Evolutionary conservation across 2,797 vertebrate genomes (phyloP).

Genomic region (Sphenopsis melanotis): DNA sequence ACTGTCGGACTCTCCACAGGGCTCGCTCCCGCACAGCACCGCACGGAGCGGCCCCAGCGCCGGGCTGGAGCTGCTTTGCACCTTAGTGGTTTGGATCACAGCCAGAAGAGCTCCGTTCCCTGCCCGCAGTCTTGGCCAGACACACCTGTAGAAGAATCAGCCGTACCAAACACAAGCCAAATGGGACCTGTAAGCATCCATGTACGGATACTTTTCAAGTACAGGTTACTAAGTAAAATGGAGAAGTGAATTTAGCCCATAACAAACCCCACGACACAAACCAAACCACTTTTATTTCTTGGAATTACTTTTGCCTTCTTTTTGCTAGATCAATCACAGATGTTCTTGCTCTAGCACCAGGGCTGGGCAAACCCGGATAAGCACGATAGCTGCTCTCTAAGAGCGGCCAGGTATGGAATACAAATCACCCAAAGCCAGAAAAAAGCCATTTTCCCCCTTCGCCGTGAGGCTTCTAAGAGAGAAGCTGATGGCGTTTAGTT

Average conservation of each 20-base stretch:
- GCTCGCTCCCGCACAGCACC: fast-evolving
- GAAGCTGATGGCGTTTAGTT: background rate
- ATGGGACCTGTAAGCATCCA: background rate
- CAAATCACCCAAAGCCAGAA: background rate
- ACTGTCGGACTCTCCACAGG: fast-evolving
- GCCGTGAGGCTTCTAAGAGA: background rate
- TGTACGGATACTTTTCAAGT: fast-evolving
- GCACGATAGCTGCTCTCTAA: fast-evolving
- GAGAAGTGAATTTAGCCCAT: background rate
- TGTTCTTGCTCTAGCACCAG: background rate
- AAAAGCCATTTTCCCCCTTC: background rate
- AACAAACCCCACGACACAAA: no score
- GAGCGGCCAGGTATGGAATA: background rate
- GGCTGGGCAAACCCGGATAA: background rate
- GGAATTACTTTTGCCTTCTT: background rate
- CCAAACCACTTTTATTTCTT: background rate
- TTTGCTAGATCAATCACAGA: background rate
- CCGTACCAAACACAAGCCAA: fast-evolving
- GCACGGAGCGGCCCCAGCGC: background rate
- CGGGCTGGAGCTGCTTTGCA: background rate
- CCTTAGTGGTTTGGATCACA: background rate
- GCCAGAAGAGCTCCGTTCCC: background rate
- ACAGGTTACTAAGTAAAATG: background rate
- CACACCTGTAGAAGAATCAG: background rate
- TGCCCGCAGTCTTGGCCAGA: background rate